These are phyloP conservation scores for Heteromyza rotundicornis DNA, from an alignment of 2,888 invertebrate genomes.

Conservation along the genomic window DNA sequence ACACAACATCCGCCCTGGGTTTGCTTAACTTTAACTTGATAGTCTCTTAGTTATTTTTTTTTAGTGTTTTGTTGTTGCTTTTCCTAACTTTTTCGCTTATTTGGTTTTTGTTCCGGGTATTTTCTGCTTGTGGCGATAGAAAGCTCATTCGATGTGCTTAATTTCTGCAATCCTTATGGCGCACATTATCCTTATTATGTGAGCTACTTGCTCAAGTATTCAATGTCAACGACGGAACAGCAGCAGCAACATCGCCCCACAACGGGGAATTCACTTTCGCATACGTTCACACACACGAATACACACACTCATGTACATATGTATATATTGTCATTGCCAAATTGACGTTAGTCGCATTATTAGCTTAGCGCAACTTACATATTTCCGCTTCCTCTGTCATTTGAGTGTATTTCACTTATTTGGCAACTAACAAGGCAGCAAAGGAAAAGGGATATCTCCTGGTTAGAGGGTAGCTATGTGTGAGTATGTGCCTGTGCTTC, in stretches of 20 bases:
- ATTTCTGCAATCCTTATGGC: slow-evolving; percentile 20
- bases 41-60: too few species aligned
- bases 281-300: neutral
- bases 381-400: slow-evolving; percentile 17
- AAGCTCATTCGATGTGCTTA: slow-evolving; percentile 18
- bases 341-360: slow-evolving; percentile 22
- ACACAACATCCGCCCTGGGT: too few species aligned
- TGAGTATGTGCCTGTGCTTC: slow-evolving; percentile 6
- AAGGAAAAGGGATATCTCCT: neutral
- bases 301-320: neutral
- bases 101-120: too few species aligned
- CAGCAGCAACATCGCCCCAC: too few species aligned
- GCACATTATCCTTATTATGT: slow-evolving; percentile 19
- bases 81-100: too few species aligned
- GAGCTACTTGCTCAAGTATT: slow-evolving; percentile 6
- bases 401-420: neutral
- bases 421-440: neutral
- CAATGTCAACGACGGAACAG: neutral
- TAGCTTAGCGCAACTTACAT: slow-evolving; percentile 17
- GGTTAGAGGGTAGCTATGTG: neutral
- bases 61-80: too few species aligned
- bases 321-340: slow-evolving; percentile 11
- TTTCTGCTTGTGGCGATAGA: slow-evolving; percentile 1
- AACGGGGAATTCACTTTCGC: too few species aligned
- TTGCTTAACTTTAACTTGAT: too few species aligned